Percentiles rank a stretch among this genome's conserved stretches.
phyloP scores from a whole-genome alignment of 1,140 invertebrate genomes.

The Cataglyphis hispanica region DNA sequence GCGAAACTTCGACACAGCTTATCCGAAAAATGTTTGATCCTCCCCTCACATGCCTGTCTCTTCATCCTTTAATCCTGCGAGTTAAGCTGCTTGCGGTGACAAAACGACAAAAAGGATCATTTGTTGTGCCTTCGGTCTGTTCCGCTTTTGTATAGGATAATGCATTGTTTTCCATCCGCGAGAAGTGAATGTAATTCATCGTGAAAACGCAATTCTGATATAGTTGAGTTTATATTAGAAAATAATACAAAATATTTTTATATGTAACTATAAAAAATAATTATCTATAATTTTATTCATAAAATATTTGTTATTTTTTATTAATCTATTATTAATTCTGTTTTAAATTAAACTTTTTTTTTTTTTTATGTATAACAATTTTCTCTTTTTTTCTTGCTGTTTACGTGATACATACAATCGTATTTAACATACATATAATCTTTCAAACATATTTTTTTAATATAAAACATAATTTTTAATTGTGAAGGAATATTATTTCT shows the following conservation, averaged over 20 bases:
- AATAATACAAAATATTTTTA: neutral
- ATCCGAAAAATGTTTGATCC: slow-evolving; percentile 74
- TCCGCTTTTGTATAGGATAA: slow-evolving; percentile 28
- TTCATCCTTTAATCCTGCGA: slow-evolving; percentile 72
- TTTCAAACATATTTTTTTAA: too few species aligned
- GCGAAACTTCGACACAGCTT: slow-evolving; percentile 57
- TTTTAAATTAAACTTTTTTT: neutral
- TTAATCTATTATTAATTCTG: neutral
- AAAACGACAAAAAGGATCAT: slow-evolving; percentile 70
- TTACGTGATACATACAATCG: too few species aligned
- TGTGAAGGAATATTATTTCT: too few species aligned
- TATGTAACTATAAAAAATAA: slow-evolving; percentile 1
- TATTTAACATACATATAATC: too few species aligned
- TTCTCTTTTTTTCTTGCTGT: neutral
- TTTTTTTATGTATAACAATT: neutral
- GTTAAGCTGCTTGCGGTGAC: slow-evolving; percentile 72
- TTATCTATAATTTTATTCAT: neutral
- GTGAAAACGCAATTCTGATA: neutral
- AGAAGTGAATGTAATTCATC: neutral
- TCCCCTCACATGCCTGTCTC: slow-evolving; percentile 58
- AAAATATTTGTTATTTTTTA: neutral
- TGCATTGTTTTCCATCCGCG: slow-evolving; percentile 22
- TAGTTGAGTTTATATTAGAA: neutral
- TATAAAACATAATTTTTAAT: too few species aligned
- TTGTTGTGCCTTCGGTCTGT: slow-evolving; percentile 22